phyloP scores from a whole-genome alignment of 2,113 vertebrate genomes.

The Pycnonotus jocosus region DNA sequence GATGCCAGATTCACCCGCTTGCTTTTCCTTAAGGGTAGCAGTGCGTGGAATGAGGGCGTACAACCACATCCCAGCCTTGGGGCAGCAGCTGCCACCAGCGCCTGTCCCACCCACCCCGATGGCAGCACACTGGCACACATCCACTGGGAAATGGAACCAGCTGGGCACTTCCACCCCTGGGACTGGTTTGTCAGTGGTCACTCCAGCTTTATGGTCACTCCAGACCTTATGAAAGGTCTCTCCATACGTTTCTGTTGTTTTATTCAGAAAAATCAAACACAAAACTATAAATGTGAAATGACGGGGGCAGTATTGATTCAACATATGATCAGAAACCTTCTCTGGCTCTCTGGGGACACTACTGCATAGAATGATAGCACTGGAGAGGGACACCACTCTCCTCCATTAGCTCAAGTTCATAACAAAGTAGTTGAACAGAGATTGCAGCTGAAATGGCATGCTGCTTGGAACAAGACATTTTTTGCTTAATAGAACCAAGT shows the following conservation, averaged over 20 bases:
- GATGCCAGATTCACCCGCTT: not conserved
- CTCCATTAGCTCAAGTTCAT: not conserved
- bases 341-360: not conserved
- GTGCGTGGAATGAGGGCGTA: accelerated
- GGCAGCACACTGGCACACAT: not conserved
- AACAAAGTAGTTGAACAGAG: not conserved
- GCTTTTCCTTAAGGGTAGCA: not conserved
- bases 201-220: not conserved
- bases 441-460: accelerated
- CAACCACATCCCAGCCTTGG: accelerated
- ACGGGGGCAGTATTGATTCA: not conserved
- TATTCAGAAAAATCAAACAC: not conserved
- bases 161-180: accelerated
- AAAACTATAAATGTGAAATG: not conserved
- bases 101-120: accelerated
- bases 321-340: accelerated
- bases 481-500: not conserved
- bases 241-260: not conserved
- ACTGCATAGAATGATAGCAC: accelerated
- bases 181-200: not conserved
- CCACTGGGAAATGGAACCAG: not conserved
- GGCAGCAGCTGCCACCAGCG: not conserved
- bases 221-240: not conserved
- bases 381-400: not conserved
- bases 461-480: not conserved